phyloP scores from a whole-genome alignment of 2,113 vertebrate genomes.

The Tichodroma muraria region DNA sequence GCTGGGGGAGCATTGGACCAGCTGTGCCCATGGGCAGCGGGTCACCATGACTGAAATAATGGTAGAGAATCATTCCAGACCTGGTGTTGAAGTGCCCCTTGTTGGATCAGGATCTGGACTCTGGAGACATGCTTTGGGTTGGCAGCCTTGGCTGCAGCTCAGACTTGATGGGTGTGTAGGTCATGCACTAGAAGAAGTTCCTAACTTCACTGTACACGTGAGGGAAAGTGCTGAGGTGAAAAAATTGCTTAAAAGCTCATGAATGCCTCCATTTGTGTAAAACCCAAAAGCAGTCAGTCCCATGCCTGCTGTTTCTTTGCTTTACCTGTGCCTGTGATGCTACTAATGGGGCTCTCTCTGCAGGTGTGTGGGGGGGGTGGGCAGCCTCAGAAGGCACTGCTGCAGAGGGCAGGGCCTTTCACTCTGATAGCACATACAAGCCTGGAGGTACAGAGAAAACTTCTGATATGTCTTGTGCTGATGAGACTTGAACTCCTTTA shows the following conservation, averaged over 20 bases:
- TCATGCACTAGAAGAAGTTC: not conserved
- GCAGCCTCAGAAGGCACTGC: not conserved
- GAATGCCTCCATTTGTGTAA: not conserved
- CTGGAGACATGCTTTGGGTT: not conserved
- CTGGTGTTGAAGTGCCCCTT: not conserved
- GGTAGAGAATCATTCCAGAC: not conserved
- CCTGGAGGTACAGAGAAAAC: not conserved
- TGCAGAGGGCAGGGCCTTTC: not conserved
- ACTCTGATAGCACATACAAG: not conserved
- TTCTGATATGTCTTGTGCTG: not conserved
- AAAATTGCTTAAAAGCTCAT: not conserved
- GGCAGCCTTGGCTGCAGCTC: not conserved
- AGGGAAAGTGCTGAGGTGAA: not conserved
- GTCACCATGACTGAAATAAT: accelerated
- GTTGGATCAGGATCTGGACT: not conserved
- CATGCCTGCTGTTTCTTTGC: accelerated
- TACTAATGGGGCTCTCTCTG: not conserved
- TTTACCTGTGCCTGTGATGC: not conserved
- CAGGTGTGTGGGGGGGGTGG: too few relatives aligned
- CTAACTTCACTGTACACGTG: not conserved
- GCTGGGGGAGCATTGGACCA: not conserved
- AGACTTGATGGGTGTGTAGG: not conserved
- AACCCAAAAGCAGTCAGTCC: accelerated
- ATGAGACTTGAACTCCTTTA: not conserved
- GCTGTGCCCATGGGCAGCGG: not conserved